Conservation (phyloP, 2,113 vertebrate genomes). For the Trochalopteron elliotii region DNA sequence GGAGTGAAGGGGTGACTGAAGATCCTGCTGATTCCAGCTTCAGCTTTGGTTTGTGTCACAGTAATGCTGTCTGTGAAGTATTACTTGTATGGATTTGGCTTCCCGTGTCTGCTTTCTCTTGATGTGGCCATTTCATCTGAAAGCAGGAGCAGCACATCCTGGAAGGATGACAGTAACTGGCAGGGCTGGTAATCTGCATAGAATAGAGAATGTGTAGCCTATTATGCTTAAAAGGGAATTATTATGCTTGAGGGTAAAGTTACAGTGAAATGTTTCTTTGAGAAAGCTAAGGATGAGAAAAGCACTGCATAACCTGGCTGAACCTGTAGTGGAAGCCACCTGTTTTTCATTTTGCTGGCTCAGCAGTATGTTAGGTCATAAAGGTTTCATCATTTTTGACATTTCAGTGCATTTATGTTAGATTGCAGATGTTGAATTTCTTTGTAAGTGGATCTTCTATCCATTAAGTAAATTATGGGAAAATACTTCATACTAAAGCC, state of each 20-base stretch:
- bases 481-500: slow-evolving; percentile 34
- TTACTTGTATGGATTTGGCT: background rate
- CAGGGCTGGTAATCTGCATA: background rate
- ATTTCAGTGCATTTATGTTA: slow-evolving; percentile 34
- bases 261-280: background rate
- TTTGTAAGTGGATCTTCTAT: slow-evolving; percentile 38
- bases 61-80: background rate
- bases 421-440: slow-evolving; percentile 10
- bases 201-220: background rate
- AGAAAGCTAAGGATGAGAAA: background rate
- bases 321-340: slow-evolving; percentile 39
- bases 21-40: background rate
- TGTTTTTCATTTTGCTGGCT: slow-evolving; percentile 43
- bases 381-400: slow-evolving; percentile 38
- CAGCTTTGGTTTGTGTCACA: background rate
- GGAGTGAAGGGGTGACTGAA: background rate
- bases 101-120: accelerated
- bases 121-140: background rate
- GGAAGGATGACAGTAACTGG: background rate
- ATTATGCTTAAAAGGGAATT: slow-evolving; percentile 21
- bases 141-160: background rate
- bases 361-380: slow-evolving; percentile 22
- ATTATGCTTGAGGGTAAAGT: background rate
- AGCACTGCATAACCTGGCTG: background rate
- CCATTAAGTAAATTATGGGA: slow-evolving; percentile 35